Evolutionary conservation across 2,797 vertebrate genomes (phyloP).

Genomic region (Phrynocephalus forsythii): DNA sequence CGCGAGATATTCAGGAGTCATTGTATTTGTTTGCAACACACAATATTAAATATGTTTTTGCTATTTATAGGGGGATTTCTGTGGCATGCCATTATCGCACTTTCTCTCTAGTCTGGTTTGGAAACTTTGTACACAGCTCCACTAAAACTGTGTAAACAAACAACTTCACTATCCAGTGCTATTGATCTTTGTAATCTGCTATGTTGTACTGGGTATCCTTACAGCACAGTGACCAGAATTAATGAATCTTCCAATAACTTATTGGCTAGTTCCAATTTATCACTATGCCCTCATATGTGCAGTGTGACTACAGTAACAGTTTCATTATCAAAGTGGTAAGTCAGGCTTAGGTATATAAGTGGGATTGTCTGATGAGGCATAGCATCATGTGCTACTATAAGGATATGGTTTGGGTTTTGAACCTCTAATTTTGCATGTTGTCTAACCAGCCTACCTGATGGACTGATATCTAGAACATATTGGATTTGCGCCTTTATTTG

Average conservation of each 20-base stretch:
- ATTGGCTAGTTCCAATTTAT: not conserved
- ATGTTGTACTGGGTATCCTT: not conserved
- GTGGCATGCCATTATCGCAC: slow-evolving; percentile 26
- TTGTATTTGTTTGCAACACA: not conserved
- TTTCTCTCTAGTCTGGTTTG: slow-evolving; percentile 23
- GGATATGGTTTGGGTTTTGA: not conserved
- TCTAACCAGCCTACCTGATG: not conserved
- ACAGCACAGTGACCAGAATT: not conserved
- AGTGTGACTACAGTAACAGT: not conserved
- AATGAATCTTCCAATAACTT: not conserved
- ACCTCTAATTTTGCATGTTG: not conserved
- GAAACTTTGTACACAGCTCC: not conserved
- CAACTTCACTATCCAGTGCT: slow-evolving; percentile 13
- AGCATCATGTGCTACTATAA: not conserved
- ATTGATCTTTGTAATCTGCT: slow-evolving; percentile 19
- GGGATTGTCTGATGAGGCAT: not conserved
- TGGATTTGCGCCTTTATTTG: not conserved
- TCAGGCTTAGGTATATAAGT: not conserved
- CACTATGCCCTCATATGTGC: not conserved
- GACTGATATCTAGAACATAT: not conserved
- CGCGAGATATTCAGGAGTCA: not conserved
- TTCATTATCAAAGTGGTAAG: not conserved
- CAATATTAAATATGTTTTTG: not conserved
- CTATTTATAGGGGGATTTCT: not conserved
- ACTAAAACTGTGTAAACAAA: not conserved